phyloP scores from a whole-genome alignment of 2,113 vertebrate species.

The Paratilapia polleni region DNA sequence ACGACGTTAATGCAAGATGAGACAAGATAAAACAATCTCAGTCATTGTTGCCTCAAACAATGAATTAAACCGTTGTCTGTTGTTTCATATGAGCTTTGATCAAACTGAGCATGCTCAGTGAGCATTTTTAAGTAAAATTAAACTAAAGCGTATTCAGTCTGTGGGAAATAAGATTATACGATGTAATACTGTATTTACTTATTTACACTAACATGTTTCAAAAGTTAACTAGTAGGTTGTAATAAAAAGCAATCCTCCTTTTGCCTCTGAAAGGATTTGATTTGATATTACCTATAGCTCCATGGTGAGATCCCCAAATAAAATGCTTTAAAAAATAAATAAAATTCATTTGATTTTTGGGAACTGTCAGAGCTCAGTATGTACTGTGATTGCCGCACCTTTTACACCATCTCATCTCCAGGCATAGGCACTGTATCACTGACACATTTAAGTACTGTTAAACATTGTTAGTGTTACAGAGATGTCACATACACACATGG shows the following conservation, averaged over 20 bases:
- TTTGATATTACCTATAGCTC: not conserved
- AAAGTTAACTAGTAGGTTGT: not conserved
- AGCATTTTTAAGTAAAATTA: not conserved
- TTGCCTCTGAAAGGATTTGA: not conserved
- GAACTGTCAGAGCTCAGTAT: not conserved
- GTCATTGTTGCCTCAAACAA: conserved; percentile 64
- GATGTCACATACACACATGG: conserved; percentile 36
- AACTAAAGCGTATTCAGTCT: not conserved
- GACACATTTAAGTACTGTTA: conserved; percentile 62
- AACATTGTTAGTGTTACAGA: conserved; percentile 59
- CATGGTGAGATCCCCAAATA: not conserved
- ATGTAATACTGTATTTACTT: not conserved
- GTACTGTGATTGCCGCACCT: not conserved
- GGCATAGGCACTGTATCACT: conserved; percentile 31
- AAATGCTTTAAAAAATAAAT: not conserved
- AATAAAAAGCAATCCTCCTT: not conserved
- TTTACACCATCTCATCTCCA: conserved; percentile 18
- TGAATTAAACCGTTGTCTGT: conserved; percentile 51
- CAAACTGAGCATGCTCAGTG: conserved; percentile 35
- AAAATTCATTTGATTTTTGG: not conserved
- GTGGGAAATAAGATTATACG: not conserved
- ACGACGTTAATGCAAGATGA: conserved; percentile 57
- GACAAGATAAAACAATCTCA: conserved; percentile 65
- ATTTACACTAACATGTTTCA: not conserved
- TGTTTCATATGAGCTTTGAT: not conserved